Base-by-base conservation (phyloP, 2,888 invertebrate genomes). In the Mantis religiosa region DNA sequence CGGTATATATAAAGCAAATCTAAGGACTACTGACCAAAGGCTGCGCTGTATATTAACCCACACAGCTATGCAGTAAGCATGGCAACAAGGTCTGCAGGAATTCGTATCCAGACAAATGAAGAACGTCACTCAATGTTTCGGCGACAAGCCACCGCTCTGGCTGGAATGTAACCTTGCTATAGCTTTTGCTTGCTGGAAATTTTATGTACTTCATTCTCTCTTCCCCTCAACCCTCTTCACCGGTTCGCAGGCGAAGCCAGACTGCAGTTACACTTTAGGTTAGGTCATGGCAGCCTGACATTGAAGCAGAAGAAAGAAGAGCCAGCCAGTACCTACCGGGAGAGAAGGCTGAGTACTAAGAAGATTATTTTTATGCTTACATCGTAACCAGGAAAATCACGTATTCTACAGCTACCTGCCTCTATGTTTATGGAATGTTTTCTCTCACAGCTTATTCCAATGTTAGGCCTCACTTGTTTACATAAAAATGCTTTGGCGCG, bases 281-380 rank as follows among this genome's bases (percentile, higher is more conserved):
- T 87, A 87, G 87, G 87, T 87, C 82, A 87, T 28, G 87, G 87
- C 54, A 71, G 54, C 27, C 30, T 87, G 87, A 81, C 87, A 87
- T 87, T 87, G 87, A 87, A 71, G 6, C 41, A 41, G 1, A 41
- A 12, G 12, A 41, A 85, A 7, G 9, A 47, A 47, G 54, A 54
- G 54, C 54, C 54, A 54, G 54, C 54, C 54, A 54, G 54, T 15
- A 54, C 54, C 20, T 54, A 54, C 20, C 20, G 54, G 15, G 54
- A 12, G 20, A 54, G 15, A 34, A 34, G 34, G 34, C 34, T 34
- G 34, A 34, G 34, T 34, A 34, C 34, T 7, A 34, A 34, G 34
- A 34, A 34, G 34, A 34, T n/a, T 34, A 34, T 34, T 34, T 34
- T 34, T 34, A 34, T 34, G 34, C 34, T 34, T 34, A 34, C 34